A percentile compares a stretch with the other conserved stretches of the same genome.
These are phyloP conservation scores for Synanthedon formicaeformis DNA, from an alignment of 2,888 invertebrate species.

Conservation along the genomic window DNA sequence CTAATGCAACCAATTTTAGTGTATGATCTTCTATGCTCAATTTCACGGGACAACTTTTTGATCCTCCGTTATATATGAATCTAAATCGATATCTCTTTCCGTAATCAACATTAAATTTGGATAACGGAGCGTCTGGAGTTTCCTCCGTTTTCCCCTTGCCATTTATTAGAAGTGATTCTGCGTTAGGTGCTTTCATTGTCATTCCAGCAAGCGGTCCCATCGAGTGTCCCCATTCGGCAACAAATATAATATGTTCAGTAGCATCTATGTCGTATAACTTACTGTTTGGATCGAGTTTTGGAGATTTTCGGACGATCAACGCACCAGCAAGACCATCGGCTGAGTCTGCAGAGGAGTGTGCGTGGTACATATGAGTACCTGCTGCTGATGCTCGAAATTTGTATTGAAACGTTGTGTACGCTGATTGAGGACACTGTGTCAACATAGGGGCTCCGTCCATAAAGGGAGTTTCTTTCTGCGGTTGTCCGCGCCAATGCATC, in stretches of 20 bases:
- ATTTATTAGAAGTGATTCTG: constrained; percentile 73
- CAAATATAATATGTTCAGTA: constrained; percentile 75
- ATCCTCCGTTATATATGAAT: constrained; percentile 74
- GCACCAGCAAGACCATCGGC: constrained; percentile 79
- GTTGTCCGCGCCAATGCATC: constrained; percentile 87
- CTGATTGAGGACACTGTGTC: constrained; percentile 81
- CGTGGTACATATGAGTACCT: constrained; percentile 82
- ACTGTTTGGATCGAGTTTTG: constrained; percentile 70
- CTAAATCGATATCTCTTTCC: constrained; percentile 76
- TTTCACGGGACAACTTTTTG: constrained; percentile 76
- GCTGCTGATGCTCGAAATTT: constrained; percentile 78
- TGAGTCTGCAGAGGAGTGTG: constrained; percentile 77
- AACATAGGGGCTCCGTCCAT: constrained; percentile 85
- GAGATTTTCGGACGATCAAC: constrained; percentile 76
- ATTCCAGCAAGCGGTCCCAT: constrained; percentile 60
- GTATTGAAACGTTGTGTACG: constrained; percentile 81
- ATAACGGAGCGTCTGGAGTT: constrained; percentile 43
- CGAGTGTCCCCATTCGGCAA: constrained; percentile 78
- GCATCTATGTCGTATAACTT: constrained; percentile 78
- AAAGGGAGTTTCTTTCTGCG: constrained; percentile 74
- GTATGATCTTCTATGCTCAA: constrained; percentile 75
- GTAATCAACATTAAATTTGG: constrained; percentile 65
- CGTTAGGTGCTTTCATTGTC: constrained; percentile 40
- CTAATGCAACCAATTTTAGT: constrained; percentile 75
- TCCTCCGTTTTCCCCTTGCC: constrained; percentile 68